Conservation (phyloP, 2,113 vertebrate genomes). For the Tauraco erythrolophus region DNA sequence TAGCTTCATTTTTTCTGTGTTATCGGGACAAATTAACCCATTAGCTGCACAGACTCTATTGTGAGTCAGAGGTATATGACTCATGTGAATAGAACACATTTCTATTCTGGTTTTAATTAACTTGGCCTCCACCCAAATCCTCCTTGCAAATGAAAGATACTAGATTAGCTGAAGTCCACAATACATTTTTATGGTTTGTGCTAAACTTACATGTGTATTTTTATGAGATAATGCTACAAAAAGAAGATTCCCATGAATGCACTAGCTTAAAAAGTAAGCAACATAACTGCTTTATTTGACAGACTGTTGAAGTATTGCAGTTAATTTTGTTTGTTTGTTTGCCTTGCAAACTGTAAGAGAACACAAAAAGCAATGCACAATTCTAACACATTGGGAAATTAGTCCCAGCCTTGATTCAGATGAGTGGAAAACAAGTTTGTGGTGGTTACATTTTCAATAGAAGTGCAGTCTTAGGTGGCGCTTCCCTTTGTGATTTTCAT, state of each 20-base stretch:
- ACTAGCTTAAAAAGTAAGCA: background rate
- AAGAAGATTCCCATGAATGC: background rate
- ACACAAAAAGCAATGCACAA: background rate
- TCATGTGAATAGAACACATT: slow-evolving; percentile 39
- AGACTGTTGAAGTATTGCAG: background rate
- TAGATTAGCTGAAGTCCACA: slow-evolving; percentile 8
- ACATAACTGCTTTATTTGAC: background rate
- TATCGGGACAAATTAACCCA: slow-evolving; percentile 51
- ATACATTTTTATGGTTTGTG: slow-evolving; percentile 22
- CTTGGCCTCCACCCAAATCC: slow-evolving; percentile 33
- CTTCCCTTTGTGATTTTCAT: background rate
- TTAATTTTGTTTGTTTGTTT: background rate
- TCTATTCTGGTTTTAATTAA: slow-evolving; percentile 56
- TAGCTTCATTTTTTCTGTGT: slow-evolving; percentile 14
- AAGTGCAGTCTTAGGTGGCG: background rate
- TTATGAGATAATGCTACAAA: slow-evolving; percentile 1
- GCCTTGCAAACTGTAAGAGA: background rate
- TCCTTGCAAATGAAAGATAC: slow-evolving; percentile 38
- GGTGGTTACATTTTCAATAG: background rate
- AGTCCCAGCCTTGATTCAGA: background rate
- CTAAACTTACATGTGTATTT: slow-evolving; percentile 12
- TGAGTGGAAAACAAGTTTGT: background rate
- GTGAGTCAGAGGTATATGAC: slow-evolving; percentile 52
- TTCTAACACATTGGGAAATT: background rate
- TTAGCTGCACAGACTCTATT: slow-evolving; percentile 24